Evolutionary conservation across 2,797 vertebrate species (phyloP), one percentile per base, ranked within the genome.

Genomic region (Corythornis leucogaster): DNA sequence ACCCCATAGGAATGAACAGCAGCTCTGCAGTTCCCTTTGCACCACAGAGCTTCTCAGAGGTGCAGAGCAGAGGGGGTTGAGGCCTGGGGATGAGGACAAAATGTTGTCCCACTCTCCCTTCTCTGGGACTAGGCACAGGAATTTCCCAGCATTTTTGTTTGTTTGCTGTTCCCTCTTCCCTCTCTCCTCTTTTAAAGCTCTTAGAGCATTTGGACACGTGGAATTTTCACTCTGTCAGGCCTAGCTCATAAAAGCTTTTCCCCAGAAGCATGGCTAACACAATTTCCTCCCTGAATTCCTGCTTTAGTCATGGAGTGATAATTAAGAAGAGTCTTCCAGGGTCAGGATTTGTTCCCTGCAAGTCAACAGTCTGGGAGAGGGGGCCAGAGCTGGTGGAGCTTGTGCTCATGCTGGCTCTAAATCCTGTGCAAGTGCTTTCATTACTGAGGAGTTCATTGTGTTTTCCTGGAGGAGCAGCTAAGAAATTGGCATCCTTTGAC

Each of bases 281-380:
- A 95, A 89, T 94, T 92, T 67, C 70, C 79, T 94, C 71, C 58
- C 54, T 87, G 93, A 90, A 89, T 93, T 94, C 94, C 90, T 88
- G 19, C 50, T 66, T 92, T 94, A 92, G 51, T 89, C 48, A 42
- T 50, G 33, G 68, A 70, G 85, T 0, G 1, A 43, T 94, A 92
- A 93, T 93, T 82, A 88, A 53, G 61, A 91, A 62, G 82, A 57
- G 9, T 94, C 64, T 92, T 94, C 33, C 43, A 92, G 66, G 75
- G 59, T 89, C 89, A 92, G 62, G 33, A 48, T 80, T 85, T 70
- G 63, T 92, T 87, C 66, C 62, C 18, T 63, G 50, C 12, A 77
- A 95, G 95, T 95, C 80, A 91, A 91, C 85, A 70, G 51, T 20
- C 80, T 90, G 89, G 73, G 81, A 77, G 26, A 86, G 45, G 50